Evolutionary conservation across 2,113 vertebrate genomes (phyloP).

Genomic region (Neofelis nebulosa): DNA sequence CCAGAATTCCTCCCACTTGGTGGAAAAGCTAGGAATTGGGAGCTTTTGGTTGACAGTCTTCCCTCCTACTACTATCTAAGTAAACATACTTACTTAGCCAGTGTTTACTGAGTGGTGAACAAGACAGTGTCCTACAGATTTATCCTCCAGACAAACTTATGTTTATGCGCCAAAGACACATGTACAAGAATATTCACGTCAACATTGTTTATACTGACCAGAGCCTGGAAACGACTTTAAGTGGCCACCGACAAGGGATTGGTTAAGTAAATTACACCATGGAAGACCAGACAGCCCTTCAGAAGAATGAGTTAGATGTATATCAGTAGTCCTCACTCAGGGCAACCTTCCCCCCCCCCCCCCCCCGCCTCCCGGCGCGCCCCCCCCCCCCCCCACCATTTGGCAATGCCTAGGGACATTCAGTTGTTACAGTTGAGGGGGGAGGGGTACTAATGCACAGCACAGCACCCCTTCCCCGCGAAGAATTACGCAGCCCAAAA

Average conservation of each 20-base stretch:
- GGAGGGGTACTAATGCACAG: no score
- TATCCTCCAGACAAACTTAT: neutral
- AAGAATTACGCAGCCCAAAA: neutral
- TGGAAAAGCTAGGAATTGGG: neutral
- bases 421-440: neutral
- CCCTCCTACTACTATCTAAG: neutral
- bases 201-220: neutral
- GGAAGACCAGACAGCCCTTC: neutral
- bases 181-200: neutral
- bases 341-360: accelerated
- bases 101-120: neutral
- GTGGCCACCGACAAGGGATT: neutral
- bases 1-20: neutral
- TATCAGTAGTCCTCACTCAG: neutral
- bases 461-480: neutral
- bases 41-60: neutral
- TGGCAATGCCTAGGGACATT: neutral
- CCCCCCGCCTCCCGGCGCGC: no score
- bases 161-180: neutral
- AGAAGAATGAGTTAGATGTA: neutral
- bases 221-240: neutral
- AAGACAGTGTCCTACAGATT: neutral
- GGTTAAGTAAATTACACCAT: neutral
- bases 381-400: accelerated
- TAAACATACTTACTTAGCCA: neutral